Evolutionary conservation across 2,888 invertebrate species (phyloP), one percentile per base, ranked within the genome.

Genomic region (Thereva nobilitata): DNA sequence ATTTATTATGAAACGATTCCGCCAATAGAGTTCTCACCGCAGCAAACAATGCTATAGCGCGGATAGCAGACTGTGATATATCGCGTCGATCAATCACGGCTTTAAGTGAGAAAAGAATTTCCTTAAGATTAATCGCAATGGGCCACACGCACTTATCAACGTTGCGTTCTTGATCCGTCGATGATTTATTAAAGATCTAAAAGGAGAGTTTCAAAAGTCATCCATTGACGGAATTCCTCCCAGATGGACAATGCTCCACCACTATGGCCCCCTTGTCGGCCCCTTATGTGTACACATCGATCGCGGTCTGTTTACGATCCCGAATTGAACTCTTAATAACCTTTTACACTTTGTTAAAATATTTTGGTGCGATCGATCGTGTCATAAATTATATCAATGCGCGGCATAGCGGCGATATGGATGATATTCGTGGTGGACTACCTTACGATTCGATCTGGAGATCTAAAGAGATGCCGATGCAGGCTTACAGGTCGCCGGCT

Each of bases 71-170:
- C 69, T 70, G 70, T 71, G 70, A 72, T 70, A 72, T 71, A 72
- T 72, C 72, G 72, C 70, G 66, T 68, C 72, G 70, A 72, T 72
- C 72, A 72, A 72, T 72, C 72, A 72, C 69, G 57, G 53, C 68
- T 67, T 72, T 72, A 72, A 72, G 72, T 72, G 72, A 72, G 71
- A 72, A 72, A 70, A 72, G 68, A 72, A 72, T 71, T 72, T 72
- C 68, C 66, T 61, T 67, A 70, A 67, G 68, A 70, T 69, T 68
- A 64, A 67, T 67, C 56, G 68, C 68, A 66, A 64, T 55, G 71
- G 70, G 70, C 70, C 71, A 72, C 69, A 64, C 64, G 54, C 64
- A 55, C 64, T 54, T 64, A 54, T 54, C 12, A 64, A 55, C 55
- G 40, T 64, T 37, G 47, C 38, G 54, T 54, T 54, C 64, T 40